A percentile compares a stretch with the other conserved stretches of the same genome.
These are phyloP conservation scores for Semibalanus balanoides DNA, from an alignment of 1,140 invertebrate species.

Conservation along the genomic window DNA sequence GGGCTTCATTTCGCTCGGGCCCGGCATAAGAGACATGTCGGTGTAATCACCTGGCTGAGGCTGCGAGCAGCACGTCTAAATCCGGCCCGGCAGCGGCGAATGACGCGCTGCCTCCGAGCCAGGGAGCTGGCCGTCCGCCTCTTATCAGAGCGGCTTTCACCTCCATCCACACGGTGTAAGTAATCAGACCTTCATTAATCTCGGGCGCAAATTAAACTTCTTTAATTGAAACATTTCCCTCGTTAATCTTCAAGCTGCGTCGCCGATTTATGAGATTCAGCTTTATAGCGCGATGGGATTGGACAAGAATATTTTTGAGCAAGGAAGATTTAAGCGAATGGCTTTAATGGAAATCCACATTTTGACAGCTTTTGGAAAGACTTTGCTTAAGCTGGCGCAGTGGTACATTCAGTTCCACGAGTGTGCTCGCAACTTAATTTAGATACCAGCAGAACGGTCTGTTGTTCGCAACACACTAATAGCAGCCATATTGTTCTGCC, in stretches of 20 bases:
- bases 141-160: neutral
- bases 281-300: neutral
- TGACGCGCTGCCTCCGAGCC: neutral
- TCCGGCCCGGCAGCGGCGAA: neutral
- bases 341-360: neutral
- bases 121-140: neutral
- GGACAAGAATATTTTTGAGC: neutral
- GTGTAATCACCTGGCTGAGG: neutral
- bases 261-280: neutral
- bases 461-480: no score
- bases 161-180: neutral
- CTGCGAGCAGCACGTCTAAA: neutral
- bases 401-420: no score
- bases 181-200: slow-evolving; percentile 1
- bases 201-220: neutral
- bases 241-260: neutral
- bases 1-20: neutral
- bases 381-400: no score
- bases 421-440: no score
- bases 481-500: no score
- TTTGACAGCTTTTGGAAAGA: neutral
- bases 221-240: slow-evolving; percentile 1
- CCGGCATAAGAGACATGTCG: neutral
- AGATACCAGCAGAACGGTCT: no score
- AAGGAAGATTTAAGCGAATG: neutral